phyloP scores from a whole-genome alignment of 2,113 vertebrate species.

The Pavo muticus region DNA sequence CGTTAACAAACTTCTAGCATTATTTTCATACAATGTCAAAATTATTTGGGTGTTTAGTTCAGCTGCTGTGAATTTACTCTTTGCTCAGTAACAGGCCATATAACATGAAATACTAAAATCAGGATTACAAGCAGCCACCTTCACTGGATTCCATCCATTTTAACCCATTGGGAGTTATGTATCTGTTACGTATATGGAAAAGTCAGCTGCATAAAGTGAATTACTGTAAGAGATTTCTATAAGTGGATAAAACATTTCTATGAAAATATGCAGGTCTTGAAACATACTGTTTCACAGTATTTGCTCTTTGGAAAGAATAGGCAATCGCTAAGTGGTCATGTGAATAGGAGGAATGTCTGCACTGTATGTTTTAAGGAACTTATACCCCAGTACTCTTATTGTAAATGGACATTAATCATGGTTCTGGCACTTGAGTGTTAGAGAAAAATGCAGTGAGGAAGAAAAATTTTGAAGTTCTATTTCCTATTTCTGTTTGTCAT shows the following conservation, averaged over 20 bases:
- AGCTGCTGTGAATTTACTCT: background rate
- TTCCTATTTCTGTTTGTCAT: background rate
- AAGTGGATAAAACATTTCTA: background rate
- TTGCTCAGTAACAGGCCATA: background rate
- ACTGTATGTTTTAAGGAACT: background rate
- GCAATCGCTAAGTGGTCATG: background rate
- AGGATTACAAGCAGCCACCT: background rate
- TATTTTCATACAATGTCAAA: background rate
- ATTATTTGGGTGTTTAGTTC: background rate
- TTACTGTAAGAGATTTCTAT: background rate
- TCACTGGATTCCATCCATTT: background rate
- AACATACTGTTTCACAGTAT: background rate
- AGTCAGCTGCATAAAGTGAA: background rate
- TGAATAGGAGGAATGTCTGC: background rate
- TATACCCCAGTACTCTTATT: background rate
- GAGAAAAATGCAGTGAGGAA: background rate
- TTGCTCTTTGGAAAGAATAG: background rate
- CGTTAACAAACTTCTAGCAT: fast-evolving
- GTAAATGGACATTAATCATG: background rate
- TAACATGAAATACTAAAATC: background rate
- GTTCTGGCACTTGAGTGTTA: background rate
- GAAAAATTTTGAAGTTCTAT: background rate
- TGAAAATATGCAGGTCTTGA: background rate
- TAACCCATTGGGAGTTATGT: background rate
- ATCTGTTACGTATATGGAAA: background rate